Conservation (phyloP, 2,797 vertebrate genomes). For the Sciaenops ocellatus region DNA sequence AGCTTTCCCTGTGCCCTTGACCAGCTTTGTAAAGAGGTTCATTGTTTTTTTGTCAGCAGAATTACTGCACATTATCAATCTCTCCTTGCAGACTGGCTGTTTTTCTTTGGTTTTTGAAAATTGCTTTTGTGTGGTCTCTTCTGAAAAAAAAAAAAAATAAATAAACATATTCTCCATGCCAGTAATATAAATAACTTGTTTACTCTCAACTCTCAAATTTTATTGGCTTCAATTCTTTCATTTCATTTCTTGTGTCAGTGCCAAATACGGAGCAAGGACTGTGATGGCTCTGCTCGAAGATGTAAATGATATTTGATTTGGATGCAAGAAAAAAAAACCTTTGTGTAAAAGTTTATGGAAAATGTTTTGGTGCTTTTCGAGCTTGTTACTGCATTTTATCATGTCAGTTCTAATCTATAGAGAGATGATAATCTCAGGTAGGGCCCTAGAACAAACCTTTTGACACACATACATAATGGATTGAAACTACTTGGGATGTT, state of each 20-base stretch:
- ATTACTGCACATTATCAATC: conserved; percentile 22
- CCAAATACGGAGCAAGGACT: background rate
- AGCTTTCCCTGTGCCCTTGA: conserved; percentile 15
- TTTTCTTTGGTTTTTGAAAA: background rate
- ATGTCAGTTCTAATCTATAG: background rate
- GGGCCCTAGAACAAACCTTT: background rate
- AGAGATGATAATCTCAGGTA: background rate
- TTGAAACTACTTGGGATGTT: background rate
- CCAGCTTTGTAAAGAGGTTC: conserved; percentile 3
- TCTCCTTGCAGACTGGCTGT: background rate
- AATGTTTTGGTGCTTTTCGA: background rate
- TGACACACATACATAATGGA: background rate
- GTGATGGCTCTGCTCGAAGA: background rate
- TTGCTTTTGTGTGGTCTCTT: background rate
- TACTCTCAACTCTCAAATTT: background rate
- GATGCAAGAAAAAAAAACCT: too few relatives aligned
- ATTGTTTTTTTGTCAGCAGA: conserved; percentile 18
- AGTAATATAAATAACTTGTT: conserved; percentile 19
- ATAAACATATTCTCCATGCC: background rate
- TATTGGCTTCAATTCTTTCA: background rate
- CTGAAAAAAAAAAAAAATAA: background rate
- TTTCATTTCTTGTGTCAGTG: conserved; percentile 9
- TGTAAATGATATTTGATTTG: background rate
- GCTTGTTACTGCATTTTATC: background rate
- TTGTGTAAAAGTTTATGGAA: background rate